Conservation (phyloP, 2,888 invertebrate species). For the Eupeodes latifasciatus region DNA sequence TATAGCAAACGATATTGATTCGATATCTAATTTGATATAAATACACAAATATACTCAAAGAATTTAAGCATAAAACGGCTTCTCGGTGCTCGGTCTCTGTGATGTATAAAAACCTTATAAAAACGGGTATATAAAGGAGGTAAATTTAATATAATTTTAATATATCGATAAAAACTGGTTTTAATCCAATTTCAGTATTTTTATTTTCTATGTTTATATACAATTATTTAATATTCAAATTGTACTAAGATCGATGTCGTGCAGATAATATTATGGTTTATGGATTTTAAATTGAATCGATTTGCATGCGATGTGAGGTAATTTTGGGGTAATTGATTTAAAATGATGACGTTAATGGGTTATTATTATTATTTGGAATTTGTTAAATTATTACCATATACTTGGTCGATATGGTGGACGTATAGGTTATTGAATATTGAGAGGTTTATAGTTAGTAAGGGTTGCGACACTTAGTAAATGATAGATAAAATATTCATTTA, state of each 20-base stretch:
- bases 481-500: too few relatives aligned
- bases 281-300: constrained; percentile 46
- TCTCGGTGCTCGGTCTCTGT: neutral
- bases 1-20: constrained; percentile 45
- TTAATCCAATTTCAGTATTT: constrained; percentile 52
- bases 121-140: too few relatives aligned
- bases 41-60: neutral
- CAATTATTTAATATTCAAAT: constrained; percentile 49
- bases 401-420: neutral
- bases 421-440: neutral
- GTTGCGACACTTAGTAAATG: too few relatives aligned
- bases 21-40: constrained; percentile 35
- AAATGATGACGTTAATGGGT: constrained; percentile 51
- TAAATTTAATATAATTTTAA: constrained; percentile 41
- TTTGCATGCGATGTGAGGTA: constrained; percentile 16
- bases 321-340: constrained; percentile 61
- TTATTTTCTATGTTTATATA: neutral
- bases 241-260: constrained; percentile 49
- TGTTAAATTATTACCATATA: neutral
- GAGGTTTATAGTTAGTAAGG: too few relatives aligned
- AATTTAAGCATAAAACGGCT: neutral
- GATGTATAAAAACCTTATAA: neutral
- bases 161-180: constrained; percentile 34
- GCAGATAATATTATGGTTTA: constrained; percentile 60
- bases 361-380: constrained; percentile 34